Evolutionary conservation across 2,888 invertebrate species (phyloP).

Genomic region (Metallyticus violacea): DNA sequence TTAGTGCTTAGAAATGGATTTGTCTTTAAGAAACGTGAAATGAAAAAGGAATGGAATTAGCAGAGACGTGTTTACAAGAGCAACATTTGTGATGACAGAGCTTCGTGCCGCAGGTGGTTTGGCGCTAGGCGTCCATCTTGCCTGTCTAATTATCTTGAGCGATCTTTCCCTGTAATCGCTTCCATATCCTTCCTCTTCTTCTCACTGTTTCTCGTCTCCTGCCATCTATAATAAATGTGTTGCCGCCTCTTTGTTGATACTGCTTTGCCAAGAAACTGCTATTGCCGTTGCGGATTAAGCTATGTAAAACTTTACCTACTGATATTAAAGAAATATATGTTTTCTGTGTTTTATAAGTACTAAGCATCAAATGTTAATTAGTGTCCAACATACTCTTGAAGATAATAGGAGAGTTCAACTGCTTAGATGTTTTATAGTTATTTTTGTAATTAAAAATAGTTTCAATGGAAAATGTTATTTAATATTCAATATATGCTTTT

Average conservation of each 20-base stretch:
- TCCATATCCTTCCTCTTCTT: not conserved
- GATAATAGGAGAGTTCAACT: no score
- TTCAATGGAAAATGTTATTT: no score
- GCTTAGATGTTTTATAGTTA: no score
- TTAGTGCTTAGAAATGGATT: no score
- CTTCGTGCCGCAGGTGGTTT: not conserved
- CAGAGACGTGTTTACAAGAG: not conserved
- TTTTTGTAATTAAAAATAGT: no score
- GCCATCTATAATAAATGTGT: not conserved
- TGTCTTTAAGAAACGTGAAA: not conserved
- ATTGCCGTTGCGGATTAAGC: not conserved
- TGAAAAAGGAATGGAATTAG: not conserved
- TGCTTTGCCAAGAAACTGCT: not conserved
- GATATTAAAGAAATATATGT: no score
- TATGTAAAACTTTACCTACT: no score
- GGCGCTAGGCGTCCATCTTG: not conserved
- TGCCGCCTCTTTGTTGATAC: not conserved
- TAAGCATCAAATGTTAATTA: no score
- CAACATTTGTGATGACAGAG: not conserved
- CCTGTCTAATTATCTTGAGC: not conserved
- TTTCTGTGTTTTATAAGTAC: no score
- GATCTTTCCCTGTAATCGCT: not conserved
- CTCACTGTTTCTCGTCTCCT: not conserved
- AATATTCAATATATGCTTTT: no score
- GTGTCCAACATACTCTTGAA: no score